These are phyloP conservation scores for Zoanthus sociatus DNA, from an alignment of 92 coral and sea anemone genomes.

Conservation along the genomic window DNA sequence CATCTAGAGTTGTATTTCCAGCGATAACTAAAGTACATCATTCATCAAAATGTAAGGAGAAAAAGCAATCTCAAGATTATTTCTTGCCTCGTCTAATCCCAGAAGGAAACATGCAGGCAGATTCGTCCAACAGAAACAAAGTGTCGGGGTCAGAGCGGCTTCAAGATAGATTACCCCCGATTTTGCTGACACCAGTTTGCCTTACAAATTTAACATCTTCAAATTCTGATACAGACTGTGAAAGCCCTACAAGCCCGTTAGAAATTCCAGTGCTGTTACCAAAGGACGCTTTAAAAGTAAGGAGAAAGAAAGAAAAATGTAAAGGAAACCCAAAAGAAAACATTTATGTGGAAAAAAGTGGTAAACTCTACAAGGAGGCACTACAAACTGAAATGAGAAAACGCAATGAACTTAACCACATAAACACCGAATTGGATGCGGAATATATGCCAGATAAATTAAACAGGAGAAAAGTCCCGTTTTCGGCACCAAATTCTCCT, in stretches of 20 bases:
- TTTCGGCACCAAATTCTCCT: conserved; percentile 29
- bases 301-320: background rate
- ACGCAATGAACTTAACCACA: background rate
- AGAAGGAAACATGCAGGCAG: background rate
- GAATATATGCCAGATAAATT: background rate
- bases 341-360: background rate
- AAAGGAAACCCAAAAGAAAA: background rate
- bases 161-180: conserved; percentile 32
- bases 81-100: conserved; percentile 23
- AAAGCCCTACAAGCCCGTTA: conserved; percentile 5
- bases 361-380: background rate
- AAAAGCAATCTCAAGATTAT: conserved; percentile 30
- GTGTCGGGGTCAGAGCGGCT: background rate
- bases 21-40: conserved; percentile 54
- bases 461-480: background rate
- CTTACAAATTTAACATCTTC: conserved; percentile 16
- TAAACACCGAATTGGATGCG: background rate
- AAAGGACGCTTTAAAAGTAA: conserved; percentile 21
- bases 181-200: conserved; percentile 18
- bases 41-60: conserved; percentile 27
- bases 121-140: background rate
- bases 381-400: background rate
- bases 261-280: conserved; percentile 1
- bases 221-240: conserved; percentile 2
- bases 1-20: conserved; percentile 60